Conservation (phyloP, 2,797 vertebrate genomes). For the Alfaro cultratus region DNA sequence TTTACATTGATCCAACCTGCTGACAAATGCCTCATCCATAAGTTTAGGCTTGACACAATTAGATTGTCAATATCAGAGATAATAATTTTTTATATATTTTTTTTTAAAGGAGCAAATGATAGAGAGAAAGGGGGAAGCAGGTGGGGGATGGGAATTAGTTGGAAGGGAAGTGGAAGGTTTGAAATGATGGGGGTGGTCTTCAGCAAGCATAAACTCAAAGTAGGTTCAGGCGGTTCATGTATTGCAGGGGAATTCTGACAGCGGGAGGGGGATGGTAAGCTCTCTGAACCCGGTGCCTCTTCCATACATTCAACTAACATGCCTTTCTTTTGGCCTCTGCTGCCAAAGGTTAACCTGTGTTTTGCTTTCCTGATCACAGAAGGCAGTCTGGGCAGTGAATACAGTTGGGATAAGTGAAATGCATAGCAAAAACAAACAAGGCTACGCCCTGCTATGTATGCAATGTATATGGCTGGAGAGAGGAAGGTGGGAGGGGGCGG, state of each 20-base stretch:
- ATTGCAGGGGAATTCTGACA: slow-evolving; percentile 66
- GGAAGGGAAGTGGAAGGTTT: slow-evolving; percentile 42
- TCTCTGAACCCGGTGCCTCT: slow-evolving; percentile 47
- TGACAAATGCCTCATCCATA: slow-evolving; percentile 10
- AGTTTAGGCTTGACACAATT: slow-evolving; percentile 23
- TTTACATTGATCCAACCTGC: slow-evolving; percentile 41
- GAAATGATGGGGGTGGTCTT: slow-evolving; percentile 63
- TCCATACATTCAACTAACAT: slow-evolving; percentile 31
- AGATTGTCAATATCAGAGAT: slow-evolving; percentile 41
- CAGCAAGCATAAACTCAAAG: slow-evolving; percentile 60
- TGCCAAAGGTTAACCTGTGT: slow-evolving; percentile 54
- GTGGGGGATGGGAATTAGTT: slow-evolving; percentile 53
- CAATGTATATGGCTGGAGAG: slow-evolving; percentile 11
- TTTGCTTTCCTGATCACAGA: slow-evolving; percentile 37
- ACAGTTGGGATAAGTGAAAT: slow-evolving; percentile 12
- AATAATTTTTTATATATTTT: slow-evolving; percentile 11
- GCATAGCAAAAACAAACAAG: slow-evolving; percentile 40
- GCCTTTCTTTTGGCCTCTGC: slow-evolving; percentile 43
- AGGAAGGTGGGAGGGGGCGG: slow-evolving; percentile 10
- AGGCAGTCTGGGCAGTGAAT: background rate
- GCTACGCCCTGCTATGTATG: slow-evolving; percentile 32
- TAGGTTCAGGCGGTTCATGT: slow-evolving; percentile 69
- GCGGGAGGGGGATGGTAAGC: slow-evolving; percentile 45
- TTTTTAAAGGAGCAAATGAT: background rate
- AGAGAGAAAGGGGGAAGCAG: slow-evolving; percentile 28